phyloP scores from a whole-genome alignment of 2,888 invertebrate species.

The Camponotus fellah region DNA sequence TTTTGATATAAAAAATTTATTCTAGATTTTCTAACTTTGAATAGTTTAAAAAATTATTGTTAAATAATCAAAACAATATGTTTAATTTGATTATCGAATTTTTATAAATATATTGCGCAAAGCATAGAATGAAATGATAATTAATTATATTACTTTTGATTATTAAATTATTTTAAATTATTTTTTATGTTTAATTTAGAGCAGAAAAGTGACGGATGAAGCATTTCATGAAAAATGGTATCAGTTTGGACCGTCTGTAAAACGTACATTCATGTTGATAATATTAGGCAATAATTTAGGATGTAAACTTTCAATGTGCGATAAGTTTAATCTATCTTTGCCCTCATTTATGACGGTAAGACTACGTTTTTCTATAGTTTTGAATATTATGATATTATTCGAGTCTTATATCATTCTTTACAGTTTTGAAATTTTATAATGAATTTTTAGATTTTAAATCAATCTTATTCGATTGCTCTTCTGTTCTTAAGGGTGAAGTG shows the following conservation, averaged over 20 bases:
- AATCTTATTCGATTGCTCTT: constrained; percentile 73
- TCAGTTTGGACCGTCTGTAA: constrained; percentile 39
- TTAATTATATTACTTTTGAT: not conserved
- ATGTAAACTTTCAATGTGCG: constrained; percentile 66
- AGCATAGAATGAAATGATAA: not conserved
- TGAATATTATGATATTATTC: not conserved
- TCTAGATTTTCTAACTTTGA: not conserved
- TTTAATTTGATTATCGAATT: not conserved
- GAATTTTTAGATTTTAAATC: constrained; percentile 71
- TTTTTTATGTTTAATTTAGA: constrained; percentile 62
- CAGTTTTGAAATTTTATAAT: not conserved
- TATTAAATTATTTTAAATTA: too few species aligned
- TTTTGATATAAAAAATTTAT: not conserved
- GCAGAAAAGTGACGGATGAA: constrained; percentile 65
- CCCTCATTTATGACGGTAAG: constrained; percentile 74
- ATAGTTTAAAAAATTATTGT: not conserved
- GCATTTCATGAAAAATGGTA: constrained; percentile 75
- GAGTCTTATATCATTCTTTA: not conserved
- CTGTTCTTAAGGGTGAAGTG: constrained; percentile 63
- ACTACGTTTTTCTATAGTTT: not conserved
- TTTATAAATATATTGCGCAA: not conserved
- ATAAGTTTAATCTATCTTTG: constrained; percentile 73
- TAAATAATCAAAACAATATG: constrained; percentile 3
- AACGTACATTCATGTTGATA: constrained; percentile 62
- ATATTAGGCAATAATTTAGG: constrained; percentile 69